These are phyloP conservation scores for Amphipoea lucens DNA, from an alignment of 2,888 invertebrate species.

Conservation along the genomic window DNA sequence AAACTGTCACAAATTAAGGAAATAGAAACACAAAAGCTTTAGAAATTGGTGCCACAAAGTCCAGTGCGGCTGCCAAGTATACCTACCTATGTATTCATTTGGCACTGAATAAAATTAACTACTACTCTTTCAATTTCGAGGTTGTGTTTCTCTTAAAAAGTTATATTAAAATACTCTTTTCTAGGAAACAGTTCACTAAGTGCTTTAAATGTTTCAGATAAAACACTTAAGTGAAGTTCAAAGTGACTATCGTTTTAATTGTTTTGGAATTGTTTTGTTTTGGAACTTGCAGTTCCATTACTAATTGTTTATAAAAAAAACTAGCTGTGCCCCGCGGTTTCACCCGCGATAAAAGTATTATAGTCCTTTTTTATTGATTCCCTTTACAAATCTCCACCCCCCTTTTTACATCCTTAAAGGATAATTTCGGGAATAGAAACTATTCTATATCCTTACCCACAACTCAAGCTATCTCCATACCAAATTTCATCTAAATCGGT, in stretches of 20 bases:
- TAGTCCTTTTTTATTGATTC: no score
- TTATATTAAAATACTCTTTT: conserved; percentile 12
- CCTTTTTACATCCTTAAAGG: no score
- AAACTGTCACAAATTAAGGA: conserved; percentile 4
- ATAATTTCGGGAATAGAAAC: no score
- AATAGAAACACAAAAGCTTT: conserved; percentile 23
- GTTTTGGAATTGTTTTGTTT: not conserved
- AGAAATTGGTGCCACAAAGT: conserved; percentile 44
- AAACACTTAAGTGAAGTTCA: not conserved
- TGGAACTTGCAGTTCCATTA: not conserved
- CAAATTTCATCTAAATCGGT: no score
- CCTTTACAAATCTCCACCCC: no score
- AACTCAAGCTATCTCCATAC: no score
- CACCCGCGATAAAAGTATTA: no score
- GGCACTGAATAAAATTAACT: conserved; percentile 36
- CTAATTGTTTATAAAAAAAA: no score
- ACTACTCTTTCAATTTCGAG: conserved; percentile 1
- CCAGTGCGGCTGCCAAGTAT: conserved; percentile 36
- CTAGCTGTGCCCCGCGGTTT: no score
- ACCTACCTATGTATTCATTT: conserved; percentile 29
- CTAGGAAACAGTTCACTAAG: not conserved
- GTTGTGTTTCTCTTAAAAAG: conserved; percentile 17
- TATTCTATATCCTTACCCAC: no score
- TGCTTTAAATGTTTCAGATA: conserved; percentile 9
- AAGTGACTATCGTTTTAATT: not conserved